Conservation (phyloP, 2,888 invertebrate genomes). For the Rhyacophila evoluta region DNA sequence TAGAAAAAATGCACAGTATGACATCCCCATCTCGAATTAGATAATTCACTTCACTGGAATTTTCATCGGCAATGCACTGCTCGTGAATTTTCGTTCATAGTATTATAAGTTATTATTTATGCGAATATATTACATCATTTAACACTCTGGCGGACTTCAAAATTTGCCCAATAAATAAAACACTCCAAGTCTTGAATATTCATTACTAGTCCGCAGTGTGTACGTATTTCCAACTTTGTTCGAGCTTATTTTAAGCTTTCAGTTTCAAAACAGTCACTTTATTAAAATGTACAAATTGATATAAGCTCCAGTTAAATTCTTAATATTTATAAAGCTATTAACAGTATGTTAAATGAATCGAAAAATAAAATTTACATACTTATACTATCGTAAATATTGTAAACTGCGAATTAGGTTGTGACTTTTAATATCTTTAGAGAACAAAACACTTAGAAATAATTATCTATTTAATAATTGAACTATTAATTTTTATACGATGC, state of each 20-base stretch:
- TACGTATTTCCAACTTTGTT: background rate
- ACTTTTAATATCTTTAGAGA: too few species aligned
- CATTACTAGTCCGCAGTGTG: background rate
- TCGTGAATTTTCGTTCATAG: background rate
- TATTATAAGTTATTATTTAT: background rate
- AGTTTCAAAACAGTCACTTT: background rate
- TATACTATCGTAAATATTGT: too few species aligned
- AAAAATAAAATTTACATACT: too few species aligned
- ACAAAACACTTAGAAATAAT: too few species aligned
- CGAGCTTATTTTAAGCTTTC: background rate
- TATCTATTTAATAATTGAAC: too few species aligned
- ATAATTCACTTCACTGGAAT: background rate
- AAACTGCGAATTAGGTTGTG: too few species aligned
- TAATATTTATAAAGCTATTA: too few species aligned
- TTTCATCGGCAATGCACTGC: background rate
- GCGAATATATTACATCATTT: conserved; percentile 21
- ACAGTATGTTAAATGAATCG: too few species aligned
- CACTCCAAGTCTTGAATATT: conserved; percentile 10
- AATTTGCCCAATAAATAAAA: conserved; percentile 25
- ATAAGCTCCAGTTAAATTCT: too few species aligned
- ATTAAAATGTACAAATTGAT: too few species aligned
- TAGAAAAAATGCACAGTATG: conserved; percentile 48
- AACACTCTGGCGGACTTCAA: background rate
- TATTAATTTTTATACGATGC: too few species aligned
- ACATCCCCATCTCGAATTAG: conserved; percentile 32